Percentiles rank a stretch among this genome's conserved stretches.
These are phyloP conservation scores for Notechis scutatus DNA, from an alignment of 2,113 vertebrate species.

Conservation along the genomic window DNA sequence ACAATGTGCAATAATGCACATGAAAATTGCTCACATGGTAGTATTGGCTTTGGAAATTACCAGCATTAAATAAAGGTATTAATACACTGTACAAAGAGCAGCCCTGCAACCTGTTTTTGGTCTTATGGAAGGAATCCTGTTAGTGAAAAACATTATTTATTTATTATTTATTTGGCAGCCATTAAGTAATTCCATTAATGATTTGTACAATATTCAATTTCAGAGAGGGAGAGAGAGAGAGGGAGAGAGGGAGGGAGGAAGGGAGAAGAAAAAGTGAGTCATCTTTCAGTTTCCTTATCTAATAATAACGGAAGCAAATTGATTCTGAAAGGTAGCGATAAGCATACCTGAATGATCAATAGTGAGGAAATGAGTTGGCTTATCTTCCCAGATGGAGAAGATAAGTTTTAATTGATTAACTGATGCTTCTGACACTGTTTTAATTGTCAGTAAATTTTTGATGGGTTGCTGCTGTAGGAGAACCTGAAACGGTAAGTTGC, in stretches of 20 bases:
- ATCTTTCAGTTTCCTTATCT: not conserved
- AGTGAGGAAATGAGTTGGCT: slow-evolving; percentile 36
- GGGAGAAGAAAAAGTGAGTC: too few relatives aligned
- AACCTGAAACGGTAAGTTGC: not conserved
- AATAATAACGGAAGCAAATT: slow-evolving; percentile 13
- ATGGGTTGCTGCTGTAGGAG: not conserved
- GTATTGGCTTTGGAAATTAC: not conserved
- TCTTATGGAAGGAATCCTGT: not conserved
- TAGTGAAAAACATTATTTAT: not conserved
- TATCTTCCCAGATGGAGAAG: slow-evolving; percentile 43
- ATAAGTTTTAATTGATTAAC: slow-evolving; percentile 40
- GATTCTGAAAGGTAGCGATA: slow-evolving; percentile 45
- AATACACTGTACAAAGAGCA: not conserved
- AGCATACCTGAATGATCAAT: slow-evolving; percentile 30
- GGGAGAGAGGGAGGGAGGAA: too few relatives aligned
- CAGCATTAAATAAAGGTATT: not conserved
- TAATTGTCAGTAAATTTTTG: slow-evolving; percentile 34
- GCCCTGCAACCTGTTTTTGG: not conserved
- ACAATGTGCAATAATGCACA: slow-evolving; percentile 12
- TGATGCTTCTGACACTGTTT: slow-evolving; percentile 31
- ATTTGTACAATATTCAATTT: not conserved
- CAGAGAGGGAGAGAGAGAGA: too few relatives aligned
- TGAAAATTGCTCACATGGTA: not conserved
- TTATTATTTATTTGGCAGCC: not conserved
- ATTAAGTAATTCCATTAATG: not conserved